Evolutionary conservation across 2,888 invertebrate genomes (phyloP).

Genomic region (Coenonympha glycerion): DNA sequence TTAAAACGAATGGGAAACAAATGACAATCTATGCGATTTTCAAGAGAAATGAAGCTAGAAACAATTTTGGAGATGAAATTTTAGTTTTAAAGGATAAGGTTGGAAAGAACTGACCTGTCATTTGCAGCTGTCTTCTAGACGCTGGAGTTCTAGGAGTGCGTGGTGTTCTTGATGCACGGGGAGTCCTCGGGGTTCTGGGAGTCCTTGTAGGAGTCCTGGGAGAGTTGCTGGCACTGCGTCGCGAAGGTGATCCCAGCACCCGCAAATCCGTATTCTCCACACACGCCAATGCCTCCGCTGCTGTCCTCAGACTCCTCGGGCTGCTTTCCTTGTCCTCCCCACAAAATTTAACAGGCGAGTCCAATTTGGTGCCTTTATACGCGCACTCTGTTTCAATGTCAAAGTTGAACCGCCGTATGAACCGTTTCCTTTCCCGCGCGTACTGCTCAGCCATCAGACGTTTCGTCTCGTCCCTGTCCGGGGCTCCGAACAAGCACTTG

Average conservation of each 20-base stretch:
- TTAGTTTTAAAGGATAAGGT: no score
- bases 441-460: conserved; percentile 77
- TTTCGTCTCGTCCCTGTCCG: conserved; percentile 76
- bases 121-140: conserved; percentile 70
- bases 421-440: conserved; percentile 73
- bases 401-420: conserved; percentile 77
- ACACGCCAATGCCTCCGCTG: conserved; percentile 59
- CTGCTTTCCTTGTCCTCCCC: conserved; percentile 63
- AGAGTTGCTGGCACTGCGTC: conserved; percentile 51
- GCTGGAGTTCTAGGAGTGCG: conserved; percentile 67
- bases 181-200: conserved; percentile 44
- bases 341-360: conserved; percentile 65
- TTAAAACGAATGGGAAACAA: no score
- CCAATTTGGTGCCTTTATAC: conserved; percentile 56
- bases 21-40: no score
- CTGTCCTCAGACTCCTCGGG: conserved; percentile 59
- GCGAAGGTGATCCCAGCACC: conserved; percentile 60
- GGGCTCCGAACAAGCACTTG: conserved; percentile 78
- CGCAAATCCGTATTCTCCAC: conserved; percentile 63
- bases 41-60: no score
- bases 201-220: conserved; percentile 54
- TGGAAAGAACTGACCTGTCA: conserved; percentile 68
- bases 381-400: conserved; percentile 70
- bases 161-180: conserved; percentile 61
- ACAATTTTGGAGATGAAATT: no score